Conservation (phyloP, 2,113 vertebrate species). For the Lagopus leucura region DNA sequence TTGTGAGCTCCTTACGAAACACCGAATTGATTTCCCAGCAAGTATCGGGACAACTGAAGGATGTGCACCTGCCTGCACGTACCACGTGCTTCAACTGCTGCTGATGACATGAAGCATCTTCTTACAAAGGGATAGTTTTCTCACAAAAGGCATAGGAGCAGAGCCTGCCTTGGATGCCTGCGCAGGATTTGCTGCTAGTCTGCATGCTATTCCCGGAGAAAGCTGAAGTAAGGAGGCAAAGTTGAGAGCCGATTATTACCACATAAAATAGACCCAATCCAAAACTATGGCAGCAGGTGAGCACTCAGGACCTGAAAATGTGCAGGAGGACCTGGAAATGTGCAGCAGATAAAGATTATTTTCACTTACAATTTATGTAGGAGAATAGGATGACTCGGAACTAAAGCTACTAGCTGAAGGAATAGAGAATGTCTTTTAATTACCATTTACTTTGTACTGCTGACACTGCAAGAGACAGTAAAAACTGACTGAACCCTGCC, state of each 20-base stretch:
- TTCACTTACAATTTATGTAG: background rate
- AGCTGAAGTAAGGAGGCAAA: background rate
- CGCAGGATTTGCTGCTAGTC: background rate
- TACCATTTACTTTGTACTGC: background rate
- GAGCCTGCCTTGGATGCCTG: background rate
- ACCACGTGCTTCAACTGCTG: background rate
- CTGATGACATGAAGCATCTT: background rate
- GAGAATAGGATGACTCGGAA: background rate
- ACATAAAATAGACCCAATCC: background rate
- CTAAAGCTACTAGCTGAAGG: background rate
- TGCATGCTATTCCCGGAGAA: background rate
- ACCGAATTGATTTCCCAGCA: background rate
- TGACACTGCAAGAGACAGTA: background rate
- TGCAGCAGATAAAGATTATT: background rate
- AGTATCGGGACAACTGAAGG: background rate
- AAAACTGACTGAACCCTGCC: background rate
- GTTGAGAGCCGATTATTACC: background rate
- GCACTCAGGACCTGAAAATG: background rate
- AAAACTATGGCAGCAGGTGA: background rate
- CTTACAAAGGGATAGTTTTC: background rate
- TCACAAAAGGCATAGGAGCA: background rate
- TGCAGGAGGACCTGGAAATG: background rate
- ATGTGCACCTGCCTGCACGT: background rate
- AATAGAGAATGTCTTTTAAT: background rate
- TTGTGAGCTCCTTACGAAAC: background rate